Percentiles rank a stretch among this genome's conserved stretches.
Conservation (phyloP, 1,140 invertebrate species). For the Dendroctonus valens region DNA sequence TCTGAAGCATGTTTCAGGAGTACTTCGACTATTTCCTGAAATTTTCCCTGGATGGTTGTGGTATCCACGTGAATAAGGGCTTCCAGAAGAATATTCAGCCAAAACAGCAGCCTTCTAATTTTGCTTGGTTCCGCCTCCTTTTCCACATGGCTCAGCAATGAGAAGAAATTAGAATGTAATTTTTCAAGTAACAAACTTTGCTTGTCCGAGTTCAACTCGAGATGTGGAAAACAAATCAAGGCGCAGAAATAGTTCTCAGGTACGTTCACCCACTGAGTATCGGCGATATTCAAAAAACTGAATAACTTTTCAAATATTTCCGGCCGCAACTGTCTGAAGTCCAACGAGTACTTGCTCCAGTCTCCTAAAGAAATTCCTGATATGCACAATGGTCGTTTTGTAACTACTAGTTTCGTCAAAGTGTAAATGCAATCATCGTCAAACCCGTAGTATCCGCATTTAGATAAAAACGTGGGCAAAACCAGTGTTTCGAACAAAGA, state of each 20-base stretch:
- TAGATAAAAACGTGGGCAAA: conserved; percentile 65
- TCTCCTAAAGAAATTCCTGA: conserved; percentile 59
- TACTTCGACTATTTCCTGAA: conserved; percentile 29
- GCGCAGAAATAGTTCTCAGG: conserved; percentile 54
- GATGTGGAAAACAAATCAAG: conserved; percentile 62
- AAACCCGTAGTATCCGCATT: conserved; percentile 57
- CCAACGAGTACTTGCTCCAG: conserved; percentile 66
- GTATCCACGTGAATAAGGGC: conserved; percentile 57
- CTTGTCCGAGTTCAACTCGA: conserved; percentile 46
- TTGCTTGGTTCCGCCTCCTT: conserved; percentile 24
- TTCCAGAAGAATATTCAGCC: conserved; percentile 58
- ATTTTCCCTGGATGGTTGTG: conserved; percentile 35
- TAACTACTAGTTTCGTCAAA: conserved; percentile 65
- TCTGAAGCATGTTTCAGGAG: conserved; percentile 34
- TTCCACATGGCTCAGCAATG: conserved; percentile 27
- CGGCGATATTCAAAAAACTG: neutral
- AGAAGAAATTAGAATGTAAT: conserved; percentile 42
- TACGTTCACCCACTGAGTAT: conserved; percentile 8
- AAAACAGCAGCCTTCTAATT: conserved; percentile 52
- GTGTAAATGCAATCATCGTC: conserved; percentile 57
- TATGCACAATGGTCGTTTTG: conserved; percentile 63
- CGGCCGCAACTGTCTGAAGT: conserved; percentile 54
- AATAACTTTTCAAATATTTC: conserved; percentile 50
- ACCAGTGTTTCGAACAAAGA: conserved; percentile 72
- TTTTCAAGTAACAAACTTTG: conserved; percentile 38